Evolutionary conservation across 1,140 invertebrate species (phyloP), one percentile per base, ranked within the genome.

Genomic region (Scaptomyza montana): DNA sequence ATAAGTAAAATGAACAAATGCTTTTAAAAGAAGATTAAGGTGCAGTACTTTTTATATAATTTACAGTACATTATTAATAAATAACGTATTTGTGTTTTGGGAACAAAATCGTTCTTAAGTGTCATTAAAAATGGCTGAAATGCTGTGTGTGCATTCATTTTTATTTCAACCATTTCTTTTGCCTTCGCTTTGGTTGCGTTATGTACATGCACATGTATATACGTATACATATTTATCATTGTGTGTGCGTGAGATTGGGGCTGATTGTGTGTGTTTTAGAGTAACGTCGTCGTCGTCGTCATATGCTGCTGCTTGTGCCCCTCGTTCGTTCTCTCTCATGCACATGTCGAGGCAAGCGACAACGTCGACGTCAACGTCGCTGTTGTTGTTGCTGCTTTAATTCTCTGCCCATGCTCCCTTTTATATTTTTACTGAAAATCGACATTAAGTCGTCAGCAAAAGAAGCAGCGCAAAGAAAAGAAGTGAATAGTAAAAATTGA

Each of bases 301-400:
- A 87, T 87, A 79, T 77, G 84, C 39, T 41, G 10, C 39, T 41
- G 39, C 73, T 82, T 74, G 84, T 16, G 16, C 66, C 73, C 69
- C 79, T 87, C 84, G 66, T 89, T 66, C 84, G 73, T 64, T 87
- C 82, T 79, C 82, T 89, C 64, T 87, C 84, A 46, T 61, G 59
- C 71, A 73, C 65, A 87, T 80, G 64, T 53, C 56, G 39, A 49
- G 59, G 47, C 56, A 67, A 57, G 6, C 53, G 47, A 33, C 30
- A 61, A 59, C 57, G 59, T 33, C 41, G 51, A 74, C 57, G 59
- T 33, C 41, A 45, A 74, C 57, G 28, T 51, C 60, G 36, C 12
- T 47, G 63, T 8, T 43, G 8, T 45, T 50, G 28, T 51, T 47
- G 36, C 12, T 47, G 63, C 13, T 43, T 16, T 45, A 7, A 7